Evolutionary conservation across 1,140 invertebrate species (phyloP).

Genomic region (Anastatus disparis): DNA sequence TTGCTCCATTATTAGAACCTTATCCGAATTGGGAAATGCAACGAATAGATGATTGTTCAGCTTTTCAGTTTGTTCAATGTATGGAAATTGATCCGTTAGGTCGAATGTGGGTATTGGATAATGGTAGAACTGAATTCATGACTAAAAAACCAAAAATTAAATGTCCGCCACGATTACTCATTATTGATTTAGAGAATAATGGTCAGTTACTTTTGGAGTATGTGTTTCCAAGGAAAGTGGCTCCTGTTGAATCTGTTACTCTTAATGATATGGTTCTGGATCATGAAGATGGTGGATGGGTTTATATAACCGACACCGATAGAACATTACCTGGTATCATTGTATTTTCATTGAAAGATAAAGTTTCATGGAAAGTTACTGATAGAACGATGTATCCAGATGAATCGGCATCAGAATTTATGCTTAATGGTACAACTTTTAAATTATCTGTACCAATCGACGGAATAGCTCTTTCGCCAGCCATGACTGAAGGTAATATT

Average conservation of each 20-base stretch:
- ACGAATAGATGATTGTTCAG: conserved; percentile 65
- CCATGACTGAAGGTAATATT: conserved; percentile 14
- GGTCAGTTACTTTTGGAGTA: conserved; percentile 52
- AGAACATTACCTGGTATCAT: conserved; percentile 72
- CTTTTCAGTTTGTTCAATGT: conserved; percentile 75
- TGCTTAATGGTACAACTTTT: conserved; percentile 66
- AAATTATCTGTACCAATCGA: conserved; percentile 68
- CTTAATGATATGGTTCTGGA: conserved; percentile 75
- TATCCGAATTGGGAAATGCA: conserved; percentile 75
- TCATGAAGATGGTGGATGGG: conserved; percentile 70
- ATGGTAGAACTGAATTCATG: conserved; percentile 68
- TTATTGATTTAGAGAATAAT: conserved; percentile 72
- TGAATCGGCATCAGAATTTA: conserved; percentile 64
- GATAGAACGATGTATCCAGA: conserved; percentile 71
- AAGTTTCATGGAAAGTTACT: conserved; percentile 72
- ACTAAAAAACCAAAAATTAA: conserved; percentile 57
- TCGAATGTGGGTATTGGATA: conserved; percentile 75
- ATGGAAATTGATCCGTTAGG: too few relatives aligned
- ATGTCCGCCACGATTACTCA: conserved; percentile 73
- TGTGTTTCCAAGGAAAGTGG: conserved; percentile 66
- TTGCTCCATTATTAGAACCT: conserved; percentile 60
- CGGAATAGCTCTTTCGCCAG: conserved; percentile 73
- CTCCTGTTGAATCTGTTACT: conserved; percentile 65
- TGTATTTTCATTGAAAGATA: conserved; percentile 69
- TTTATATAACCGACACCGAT: conserved; percentile 74